phyloP scores from a whole-genome alignment of 2,113 vertebrate genomes.

The Catharus bicknelli region DNA sequence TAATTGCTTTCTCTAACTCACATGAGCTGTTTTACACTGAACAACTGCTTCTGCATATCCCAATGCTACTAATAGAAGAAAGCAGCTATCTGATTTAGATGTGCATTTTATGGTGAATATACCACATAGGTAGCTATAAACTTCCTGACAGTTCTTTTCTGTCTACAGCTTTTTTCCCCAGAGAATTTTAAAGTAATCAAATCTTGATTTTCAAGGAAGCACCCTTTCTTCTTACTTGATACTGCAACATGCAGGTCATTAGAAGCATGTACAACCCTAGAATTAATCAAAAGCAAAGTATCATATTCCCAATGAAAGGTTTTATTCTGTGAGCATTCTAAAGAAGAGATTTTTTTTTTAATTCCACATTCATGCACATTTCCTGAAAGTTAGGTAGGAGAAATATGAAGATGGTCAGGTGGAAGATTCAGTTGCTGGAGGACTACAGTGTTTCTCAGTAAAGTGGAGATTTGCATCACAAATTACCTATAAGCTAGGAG shows the following conservation, averaged over 20 bases:
- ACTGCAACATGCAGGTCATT: not conserved
- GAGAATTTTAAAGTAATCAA: slow-evolving; percentile 2
- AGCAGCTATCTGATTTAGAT: slow-evolving; percentile 1
- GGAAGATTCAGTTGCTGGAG: not conserved
- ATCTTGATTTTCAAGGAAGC: slow-evolving; percentile 8
- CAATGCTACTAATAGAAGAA: not conserved
- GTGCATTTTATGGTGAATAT: slow-evolving; percentile 4
- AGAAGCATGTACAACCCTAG: not conserved
- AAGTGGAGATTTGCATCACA: not conserved
- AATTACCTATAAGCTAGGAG: not conserved
- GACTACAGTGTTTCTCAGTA: not conserved
- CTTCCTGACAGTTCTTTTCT: not conserved
- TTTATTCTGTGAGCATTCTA: not conserved
- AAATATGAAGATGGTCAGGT: not conserved
- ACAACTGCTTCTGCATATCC: not conserved
- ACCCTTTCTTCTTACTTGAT: not conserved
- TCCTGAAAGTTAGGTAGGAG: not conserved
- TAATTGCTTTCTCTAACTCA: slow-evolving; percentile 36
- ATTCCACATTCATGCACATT: not conserved
- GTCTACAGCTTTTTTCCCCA: not conserved
- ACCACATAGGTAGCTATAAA: not conserved
- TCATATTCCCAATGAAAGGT: not conserved
- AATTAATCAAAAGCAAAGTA: not conserved
- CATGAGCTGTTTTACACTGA: slow-evolving; percentile 27
- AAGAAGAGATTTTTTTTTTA: not conserved